Evolutionary conservation across 2,888 invertebrate species (phyloP).

Genomic region (Philaethria dido): DNA sequence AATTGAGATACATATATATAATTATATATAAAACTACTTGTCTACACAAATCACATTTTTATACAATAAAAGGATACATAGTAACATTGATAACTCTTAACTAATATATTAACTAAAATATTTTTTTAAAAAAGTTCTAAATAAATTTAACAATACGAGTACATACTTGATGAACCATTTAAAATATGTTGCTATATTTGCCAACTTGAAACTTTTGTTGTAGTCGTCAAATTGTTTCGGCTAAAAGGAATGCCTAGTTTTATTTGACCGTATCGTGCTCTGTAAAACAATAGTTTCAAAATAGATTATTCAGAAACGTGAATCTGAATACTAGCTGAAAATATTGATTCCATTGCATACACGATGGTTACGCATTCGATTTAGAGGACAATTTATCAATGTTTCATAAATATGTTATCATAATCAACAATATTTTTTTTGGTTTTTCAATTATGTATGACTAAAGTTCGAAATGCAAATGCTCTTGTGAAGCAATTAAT

Average conservation of each 20-base stretch:
- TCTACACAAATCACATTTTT: too few species aligned
- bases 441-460: too few species aligned
- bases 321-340: slow-evolving; percentile 10
- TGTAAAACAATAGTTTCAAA: not conserved
- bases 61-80: not conserved
- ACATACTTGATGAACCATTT: not conserved
- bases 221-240: slow-evolving; percentile 1
- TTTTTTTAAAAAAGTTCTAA: not conserved
- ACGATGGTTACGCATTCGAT: not conserved
- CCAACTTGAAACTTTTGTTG: not conserved
- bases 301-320: slow-evolving; percentile 3
- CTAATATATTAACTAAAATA: not conserved
- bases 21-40: too few species aligned
- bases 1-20: too few species aligned
- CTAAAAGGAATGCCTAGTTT: not conserved
- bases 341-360: not conserved
- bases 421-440: too few species aligned
- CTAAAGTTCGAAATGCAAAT: too few species aligned
- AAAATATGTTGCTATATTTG: slow-evolving; percentile 6
- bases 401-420: too few species aligned
- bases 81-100: not conserved
- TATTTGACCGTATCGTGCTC: not conserved
- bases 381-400: not conserved
- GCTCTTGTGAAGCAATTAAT: too few species aligned
- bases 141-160: not conserved